Evolutionary conservation across 2,888 invertebrate species (phyloP).

Genomic region (Rhagonycha fulva): DNA sequence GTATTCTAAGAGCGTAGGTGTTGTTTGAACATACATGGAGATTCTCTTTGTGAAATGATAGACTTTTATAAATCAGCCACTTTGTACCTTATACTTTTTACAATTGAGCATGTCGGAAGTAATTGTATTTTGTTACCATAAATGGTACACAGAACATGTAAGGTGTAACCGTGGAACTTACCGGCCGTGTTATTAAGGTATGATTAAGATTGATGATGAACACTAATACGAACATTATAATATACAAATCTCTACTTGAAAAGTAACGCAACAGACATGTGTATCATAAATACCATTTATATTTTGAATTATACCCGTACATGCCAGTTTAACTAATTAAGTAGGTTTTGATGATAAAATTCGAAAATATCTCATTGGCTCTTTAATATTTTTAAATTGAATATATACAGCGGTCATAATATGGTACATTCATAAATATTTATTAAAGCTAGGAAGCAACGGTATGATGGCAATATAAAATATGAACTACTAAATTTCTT

Average conservation of each 20-base stretch:
- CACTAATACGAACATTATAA: neutral
- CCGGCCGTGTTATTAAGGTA: conserved; percentile 19
- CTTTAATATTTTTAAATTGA: neutral
- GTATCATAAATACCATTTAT: neutral
- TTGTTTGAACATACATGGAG: neutral
- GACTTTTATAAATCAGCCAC: conserved; percentile 1
- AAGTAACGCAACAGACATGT: conserved; percentile 10
- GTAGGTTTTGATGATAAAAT: neutral
- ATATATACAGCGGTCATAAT: neutral
- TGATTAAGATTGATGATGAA: conserved; percentile 27
- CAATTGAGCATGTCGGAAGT: conserved; percentile 21
- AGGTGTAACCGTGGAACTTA: conserved; percentile 27
- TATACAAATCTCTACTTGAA: conserved; percentile 4
- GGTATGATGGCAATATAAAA: neutral
- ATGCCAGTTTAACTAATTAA: neutral
- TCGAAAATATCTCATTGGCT: neutral
- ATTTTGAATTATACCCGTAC: neutral
- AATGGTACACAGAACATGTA: conserved; percentile 9
- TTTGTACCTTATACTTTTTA: conserved; percentile 2
- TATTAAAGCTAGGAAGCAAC: neutral
- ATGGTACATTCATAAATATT: neutral
- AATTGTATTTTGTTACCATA: conserved; percentile 18
- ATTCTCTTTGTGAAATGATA: neutral
- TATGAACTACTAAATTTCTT: neutral
- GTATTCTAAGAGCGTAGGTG: neutral